phyloP scores from a whole-genome alignment of 2,888 invertebrate species.

The Eupithecia pulchellata region DNA sequence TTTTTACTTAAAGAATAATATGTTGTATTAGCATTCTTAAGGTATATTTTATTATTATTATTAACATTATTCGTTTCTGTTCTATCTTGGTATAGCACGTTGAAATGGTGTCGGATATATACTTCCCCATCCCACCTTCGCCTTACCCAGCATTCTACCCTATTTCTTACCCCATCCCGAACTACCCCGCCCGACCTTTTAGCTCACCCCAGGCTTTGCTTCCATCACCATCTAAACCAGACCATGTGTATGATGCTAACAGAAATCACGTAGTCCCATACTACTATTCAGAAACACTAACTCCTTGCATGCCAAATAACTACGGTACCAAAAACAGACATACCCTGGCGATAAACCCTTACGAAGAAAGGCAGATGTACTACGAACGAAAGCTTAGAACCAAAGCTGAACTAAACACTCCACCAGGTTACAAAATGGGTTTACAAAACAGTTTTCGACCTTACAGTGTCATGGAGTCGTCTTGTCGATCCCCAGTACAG shows the following conservation, averaged over 20 bases:
- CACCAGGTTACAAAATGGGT: conserved; percentile 52
- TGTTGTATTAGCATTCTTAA: conserved; percentile 48
- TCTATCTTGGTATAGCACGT: conserved; percentile 87
- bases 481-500: conserved; percentile 63
- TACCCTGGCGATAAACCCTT: conserved; percentile 68
- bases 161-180: conserved; percentile 73
- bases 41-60: conserved; percentile 52
- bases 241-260: conserved; percentile 85
- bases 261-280: conserved; percentile 82
- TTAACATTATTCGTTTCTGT: conserved; percentile 81
- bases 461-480: conserved; percentile 76
- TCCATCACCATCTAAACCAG: conserved; percentile 68
- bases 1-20: background rate
- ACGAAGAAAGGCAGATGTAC: conserved; percentile 68
- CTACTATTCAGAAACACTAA: conserved; percentile 79
- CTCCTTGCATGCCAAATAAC: conserved; percentile 78
- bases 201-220: conserved; percentile 72
- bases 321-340: conserved; percentile 73
- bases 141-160: conserved; percentile 78
- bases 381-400: conserved; percentile 62
- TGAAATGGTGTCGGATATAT: conserved; percentile 91
- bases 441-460: conserved; percentile 71
- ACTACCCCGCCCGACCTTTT: conserved; percentile 52
- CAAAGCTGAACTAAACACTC: conserved; percentile 55
- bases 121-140: conserved; percentile 85